These are phyloP conservation scores for Bursaphelenchus mucronatus DNA, from an alignment of 1,140 invertebrate species.

Conservation along the genomic window DNA sequence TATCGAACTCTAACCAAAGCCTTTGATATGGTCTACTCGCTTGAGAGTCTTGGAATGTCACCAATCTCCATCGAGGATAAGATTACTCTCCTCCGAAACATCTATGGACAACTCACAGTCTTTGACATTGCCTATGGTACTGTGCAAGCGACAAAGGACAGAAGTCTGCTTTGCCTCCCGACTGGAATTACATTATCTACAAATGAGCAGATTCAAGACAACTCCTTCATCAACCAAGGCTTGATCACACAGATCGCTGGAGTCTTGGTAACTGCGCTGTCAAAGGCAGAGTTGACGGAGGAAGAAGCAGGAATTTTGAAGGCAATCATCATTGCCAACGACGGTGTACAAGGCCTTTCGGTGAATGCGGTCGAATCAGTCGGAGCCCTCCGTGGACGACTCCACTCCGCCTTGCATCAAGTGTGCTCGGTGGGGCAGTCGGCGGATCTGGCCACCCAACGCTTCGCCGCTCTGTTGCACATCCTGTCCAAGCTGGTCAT, in stretches of 20 bases:
- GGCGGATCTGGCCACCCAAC: constrained; percentile 28
- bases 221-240: constrained; percentile 45
- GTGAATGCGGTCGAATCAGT: constrained; percentile 16
- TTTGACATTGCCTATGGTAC: constrained; percentile 46
- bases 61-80: constrained; percentile 33
- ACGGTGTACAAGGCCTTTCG: constrained; percentile 24
- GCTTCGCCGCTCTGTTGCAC: constrained; percentile 51
- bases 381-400: constrained; percentile 40
- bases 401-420: constrained; percentile 51
- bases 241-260: constrained; percentile 37
- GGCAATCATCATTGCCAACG: constrained; percentile 44
- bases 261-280: constrained; percentile 33
- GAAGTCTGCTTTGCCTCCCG: constrained; percentile 43
- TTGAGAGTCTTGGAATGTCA: constrained; percentile 31
- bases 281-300: constrained; percentile 31
- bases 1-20: constrained; percentile 49
- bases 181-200: constrained; percentile 39
- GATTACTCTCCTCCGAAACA: constrained; percentile 39
- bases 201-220: constrained; percentile 42
- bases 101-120: constrained; percentile 46
- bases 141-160: constrained; percentile 36
- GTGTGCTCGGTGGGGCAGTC: constrained; percentile 16
- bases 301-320: constrained; percentile 44
- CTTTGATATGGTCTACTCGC: constrained; percentile 39
- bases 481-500: constrained; percentile 49